Conservation (phyloP, 2,888 invertebrate species). For the Drosophila antonietae region DNA sequence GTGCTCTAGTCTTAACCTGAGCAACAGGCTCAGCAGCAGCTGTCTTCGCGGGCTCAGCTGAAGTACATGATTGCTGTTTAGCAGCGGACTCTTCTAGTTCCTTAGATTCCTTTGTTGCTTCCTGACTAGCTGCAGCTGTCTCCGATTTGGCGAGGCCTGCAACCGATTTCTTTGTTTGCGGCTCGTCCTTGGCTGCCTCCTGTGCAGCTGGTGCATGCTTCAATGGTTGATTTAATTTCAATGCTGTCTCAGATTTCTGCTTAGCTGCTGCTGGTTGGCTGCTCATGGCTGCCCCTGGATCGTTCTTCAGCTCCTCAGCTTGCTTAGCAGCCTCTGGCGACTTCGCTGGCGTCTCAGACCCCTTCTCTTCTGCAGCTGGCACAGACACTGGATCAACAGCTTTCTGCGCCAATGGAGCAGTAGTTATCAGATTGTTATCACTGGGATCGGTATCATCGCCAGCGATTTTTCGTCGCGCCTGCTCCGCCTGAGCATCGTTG, state of each 20-base stretch:
- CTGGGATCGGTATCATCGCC: conserved; percentile 39
- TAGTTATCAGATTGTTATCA: background rate
- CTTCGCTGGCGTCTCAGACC: background rate
- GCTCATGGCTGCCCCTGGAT: background rate
- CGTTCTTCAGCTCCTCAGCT: background rate
- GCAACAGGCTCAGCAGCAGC: background rate
- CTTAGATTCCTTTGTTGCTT: background rate
- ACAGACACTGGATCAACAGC: background rate
- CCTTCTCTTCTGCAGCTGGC: background rate
- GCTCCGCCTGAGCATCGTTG: background rate
- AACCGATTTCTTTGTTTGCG: background rate
- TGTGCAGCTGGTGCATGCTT: background rate
- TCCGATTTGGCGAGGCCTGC: background rate
- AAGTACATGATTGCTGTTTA: background rate
- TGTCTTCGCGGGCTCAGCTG: background rate
- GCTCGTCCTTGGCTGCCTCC: background rate
- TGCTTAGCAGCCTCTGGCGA: background rate
- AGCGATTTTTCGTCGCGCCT: conserved; percentile 43
- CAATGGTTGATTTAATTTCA: background rate
- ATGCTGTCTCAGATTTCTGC: background rate
- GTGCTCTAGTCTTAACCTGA: background rate
- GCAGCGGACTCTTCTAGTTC: background rate
- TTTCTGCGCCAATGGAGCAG: background rate
- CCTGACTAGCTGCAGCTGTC: background rate
- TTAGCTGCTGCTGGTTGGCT: background rate